Conservation (phyloP, 1,140 invertebrate species). For the Homarus americanus region DNA sequence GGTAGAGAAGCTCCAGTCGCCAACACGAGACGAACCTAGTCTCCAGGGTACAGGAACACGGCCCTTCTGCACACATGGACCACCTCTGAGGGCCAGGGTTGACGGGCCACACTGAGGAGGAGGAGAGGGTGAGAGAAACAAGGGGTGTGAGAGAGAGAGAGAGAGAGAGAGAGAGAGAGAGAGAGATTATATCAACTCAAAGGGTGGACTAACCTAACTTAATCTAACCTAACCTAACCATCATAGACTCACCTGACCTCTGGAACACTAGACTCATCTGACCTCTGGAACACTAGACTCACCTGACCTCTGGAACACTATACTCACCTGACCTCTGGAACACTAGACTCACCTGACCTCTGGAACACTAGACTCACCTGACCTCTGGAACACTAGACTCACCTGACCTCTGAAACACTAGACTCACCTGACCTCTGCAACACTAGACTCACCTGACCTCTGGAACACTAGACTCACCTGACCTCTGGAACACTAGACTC, state of each 20-base stretch:
- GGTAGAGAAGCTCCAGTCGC: slow-evolving; percentile 58
- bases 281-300: background rate
- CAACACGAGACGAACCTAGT: slow-evolving; percentile 71
- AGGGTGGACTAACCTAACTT: too few relatives aligned
- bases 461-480: background rate
- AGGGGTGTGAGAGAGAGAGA: too few relatives aligned
- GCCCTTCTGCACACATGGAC: slow-evolving; percentile 72
- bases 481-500: background rate
- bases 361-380: background rate
- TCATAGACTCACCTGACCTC: too few relatives aligned
- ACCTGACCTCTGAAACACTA: background rate
- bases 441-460: too few relatives aligned
- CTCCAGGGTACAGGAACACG: slow-evolving; percentile 71
- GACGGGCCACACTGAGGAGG: slow-evolving; percentile 71
- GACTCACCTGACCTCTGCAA: background rate
- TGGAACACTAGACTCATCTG: background rate
- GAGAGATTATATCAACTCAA: too few relatives aligned
- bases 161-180: too few relatives aligned
- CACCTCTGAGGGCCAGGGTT: slow-evolving; percentile 52
- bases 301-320: background rate
- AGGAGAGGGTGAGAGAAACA: background rate
- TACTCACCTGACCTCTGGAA: background rate
- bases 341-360: background rate
- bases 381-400: background rate
- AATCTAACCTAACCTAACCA: too few relatives aligned